Percentiles rank a stretch among this genome's conserved stretches.
Conservation (phyloP, 2,113 vertebrate species). For the cattle (Bos taurus) region ARS-UCD2.0 NC_037334.1:56195001-56195500, state of each 20-base stretch:
- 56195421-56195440: not conserved
- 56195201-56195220: not conserved
- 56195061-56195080: too few species aligned
- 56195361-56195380: not conserved
- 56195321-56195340: not conserved
- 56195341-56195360: not conserved
- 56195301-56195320: not conserved
- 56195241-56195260: not conserved
- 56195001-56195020: not conserved
- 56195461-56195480: not conserved
- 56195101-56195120: not conserved
- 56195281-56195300: not conserved
- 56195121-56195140: not conserved
- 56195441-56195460: not conserved
- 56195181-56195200: not conserved
- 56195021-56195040: too few species aligned
- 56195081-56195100: not conserved
- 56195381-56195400: not conserved
- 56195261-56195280: not conserved
- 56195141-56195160: not conserved
- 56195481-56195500: not conserved
- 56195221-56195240: not conserved
- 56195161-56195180: not conserved
- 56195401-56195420: not conserved
- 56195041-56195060: too few species aligned